Conservation (phyloP, 1,140 invertebrate species). For the Myzus persicae region DNA sequence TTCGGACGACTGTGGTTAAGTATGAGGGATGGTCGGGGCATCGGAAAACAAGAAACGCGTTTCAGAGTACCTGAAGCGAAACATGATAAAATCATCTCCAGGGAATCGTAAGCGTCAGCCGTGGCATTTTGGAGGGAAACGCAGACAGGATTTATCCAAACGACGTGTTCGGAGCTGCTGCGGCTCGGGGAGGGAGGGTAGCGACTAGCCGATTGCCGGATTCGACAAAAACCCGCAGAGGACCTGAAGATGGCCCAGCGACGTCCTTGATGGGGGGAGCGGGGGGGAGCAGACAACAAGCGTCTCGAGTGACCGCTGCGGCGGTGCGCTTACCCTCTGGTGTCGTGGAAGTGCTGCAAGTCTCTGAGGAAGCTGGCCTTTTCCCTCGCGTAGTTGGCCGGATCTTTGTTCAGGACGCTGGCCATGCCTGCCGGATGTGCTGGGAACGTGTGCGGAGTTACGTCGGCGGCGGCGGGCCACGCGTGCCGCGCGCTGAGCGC, state of each 20-base stretch:
- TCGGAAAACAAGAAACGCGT: background rate
- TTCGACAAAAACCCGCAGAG: background rate
- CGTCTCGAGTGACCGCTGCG: background rate
- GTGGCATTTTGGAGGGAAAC: slow-evolving; percentile 16
- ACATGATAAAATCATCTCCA: background rate
- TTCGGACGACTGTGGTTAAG: background rate
- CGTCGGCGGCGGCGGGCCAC: background rate
- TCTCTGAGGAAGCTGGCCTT: slow-evolving; percentile 76
- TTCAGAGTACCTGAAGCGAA: background rate
- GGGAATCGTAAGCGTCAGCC: background rate
- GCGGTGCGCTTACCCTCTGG: slow-evolving; percentile 75
- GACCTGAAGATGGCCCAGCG: too few relatives aligned
- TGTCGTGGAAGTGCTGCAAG: slow-evolving; percentile 82
- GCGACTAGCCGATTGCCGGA: background rate
- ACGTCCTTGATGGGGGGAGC: background rate
- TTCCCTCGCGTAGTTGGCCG: slow-evolving; percentile 73
- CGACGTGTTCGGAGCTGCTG: background rate
- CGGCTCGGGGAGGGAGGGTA: background rate
- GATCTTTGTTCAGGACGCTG: slow-evolving; percentile 76
- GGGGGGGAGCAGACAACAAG: background rate
- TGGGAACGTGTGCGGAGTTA: background rate
- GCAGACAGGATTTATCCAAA: too few relatives aligned
- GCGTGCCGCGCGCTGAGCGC: background rate
- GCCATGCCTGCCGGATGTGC: slow-evolving; percentile 67
- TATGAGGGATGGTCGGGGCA: background rate